Evolutionary conservation across 2,113 vertebrate genomes (phyloP).

Genomic region (Motacilla alba): DNA sequence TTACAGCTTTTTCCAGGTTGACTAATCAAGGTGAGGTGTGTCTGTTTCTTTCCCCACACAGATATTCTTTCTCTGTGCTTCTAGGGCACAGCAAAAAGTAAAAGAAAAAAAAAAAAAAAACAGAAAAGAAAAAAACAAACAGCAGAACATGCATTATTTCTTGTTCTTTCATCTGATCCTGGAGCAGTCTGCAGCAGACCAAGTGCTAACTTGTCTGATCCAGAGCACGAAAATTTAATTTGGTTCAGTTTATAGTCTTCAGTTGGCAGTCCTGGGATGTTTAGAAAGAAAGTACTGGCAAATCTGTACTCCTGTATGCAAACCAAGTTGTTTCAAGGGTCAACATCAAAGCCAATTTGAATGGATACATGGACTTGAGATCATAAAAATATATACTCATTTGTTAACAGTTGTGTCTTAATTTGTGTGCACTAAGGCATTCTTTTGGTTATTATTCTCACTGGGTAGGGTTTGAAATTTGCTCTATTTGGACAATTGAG

Average conservation of each 20-base stretch:
- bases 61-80: background rate
- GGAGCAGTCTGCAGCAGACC: background rate
- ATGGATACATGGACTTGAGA: background rate
- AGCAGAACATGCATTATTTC: background rate
- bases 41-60: background rate
- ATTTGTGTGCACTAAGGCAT: background rate
- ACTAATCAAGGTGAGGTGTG: background rate
- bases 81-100: background rate
- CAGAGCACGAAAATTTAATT: background rate
- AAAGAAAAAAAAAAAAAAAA: background rate
- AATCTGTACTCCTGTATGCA: background rate
- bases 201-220: background rate
- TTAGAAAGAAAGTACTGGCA: background rate
- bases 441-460: background rate
- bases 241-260: background rate
- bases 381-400: background rate
- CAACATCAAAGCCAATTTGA: background rate
- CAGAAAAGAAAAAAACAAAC: background rate
- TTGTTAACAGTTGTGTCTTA: background rate
- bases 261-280: background rate
- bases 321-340: background rate
- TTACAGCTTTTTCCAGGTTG: background rate
- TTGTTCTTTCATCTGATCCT: accelerated
- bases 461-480: background rate
- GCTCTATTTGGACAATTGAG: background rate